These are phyloP conservation scores for Tamias sibiricus DNA, from an alignment of 2,113 vertebrate genomes.

Conservation along the genomic window DNA sequence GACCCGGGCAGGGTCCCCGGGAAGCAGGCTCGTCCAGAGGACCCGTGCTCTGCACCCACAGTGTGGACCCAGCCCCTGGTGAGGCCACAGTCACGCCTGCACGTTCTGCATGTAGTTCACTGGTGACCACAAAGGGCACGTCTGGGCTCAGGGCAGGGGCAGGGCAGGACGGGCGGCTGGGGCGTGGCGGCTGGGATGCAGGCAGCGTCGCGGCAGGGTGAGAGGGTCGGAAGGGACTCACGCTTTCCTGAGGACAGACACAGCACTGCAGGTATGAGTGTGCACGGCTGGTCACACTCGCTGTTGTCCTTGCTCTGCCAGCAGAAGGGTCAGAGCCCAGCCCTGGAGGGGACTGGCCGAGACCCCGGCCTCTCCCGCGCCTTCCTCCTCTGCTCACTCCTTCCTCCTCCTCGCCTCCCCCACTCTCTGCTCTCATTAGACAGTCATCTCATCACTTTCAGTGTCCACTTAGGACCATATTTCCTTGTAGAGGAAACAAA, in stretches of 20 bases:
- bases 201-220: background rate
- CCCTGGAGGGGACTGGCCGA: rapidly evolving
- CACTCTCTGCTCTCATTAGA: background rate
- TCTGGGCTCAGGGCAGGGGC: background rate
- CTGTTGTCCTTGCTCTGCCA: background rate
- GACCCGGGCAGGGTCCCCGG: background rate
- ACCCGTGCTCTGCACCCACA: background rate
- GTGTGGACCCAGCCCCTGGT: no score
- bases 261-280: no score
- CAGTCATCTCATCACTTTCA: background rate
- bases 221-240: background rate
- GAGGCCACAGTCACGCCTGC: background rate
- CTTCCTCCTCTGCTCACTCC: no score
- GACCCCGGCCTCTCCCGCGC: rapidly evolving
- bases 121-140: rapidly evolving
- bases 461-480: background rate
- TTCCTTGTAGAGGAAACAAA: background rate
- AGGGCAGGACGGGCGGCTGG: no score
- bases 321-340: background rate
- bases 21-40: background rate
- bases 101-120: background rate
- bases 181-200: background rate
- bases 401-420: background rate
- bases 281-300: background rate
- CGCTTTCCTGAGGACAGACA: background rate